Base-by-base conservation (phyloP, 1,140 invertebrate species). In the Catajapyx aquilonaris region DNA sequence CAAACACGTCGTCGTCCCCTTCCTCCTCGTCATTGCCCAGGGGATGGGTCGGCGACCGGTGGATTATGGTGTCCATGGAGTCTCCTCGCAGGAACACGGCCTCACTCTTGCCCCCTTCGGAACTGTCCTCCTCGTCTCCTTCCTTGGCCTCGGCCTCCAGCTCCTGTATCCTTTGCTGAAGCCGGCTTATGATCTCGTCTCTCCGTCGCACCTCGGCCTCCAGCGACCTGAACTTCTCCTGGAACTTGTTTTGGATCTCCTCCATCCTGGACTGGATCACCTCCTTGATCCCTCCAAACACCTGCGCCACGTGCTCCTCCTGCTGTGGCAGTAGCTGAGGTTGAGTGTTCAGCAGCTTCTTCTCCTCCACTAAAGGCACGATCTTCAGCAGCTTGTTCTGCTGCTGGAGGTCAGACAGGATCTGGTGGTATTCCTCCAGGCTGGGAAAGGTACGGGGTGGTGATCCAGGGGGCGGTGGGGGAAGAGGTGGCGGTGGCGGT, bases 251-350 rank as follows among this genome's bases (percentile, higher is more conserved):
- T 40, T 68, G 64, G 7, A 69, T 55, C 16, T 57, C 55, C 28
- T 65, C 65, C 65, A 76, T 56, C 52, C 75, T 71, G 11, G 64
- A 61, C 51, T 76, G 73, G 50, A 83, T 75, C 17, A 81, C 69
- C 48, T 77, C 66, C 49, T 75, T 73, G 33, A 83, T 79, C 30
- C 73, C 76, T 41, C 66, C 52, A 20, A 83, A 57, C 23, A 83
- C 66, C 46, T 77, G 74, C 20, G 70, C 68, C 48, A 80, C 71
- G 59, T 73, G 79, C 52, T 80, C 75, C 46, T 80, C 74, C 45
- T 79, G 69, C 36, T 33, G 41, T 39, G 52, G 43, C 46, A 50
- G 46, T 42, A 53, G 49, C 45, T 52, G 40, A 42, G 52, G 40
- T 41, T 34, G 44, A 41, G 48, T 15, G 7, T 16, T n/a, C n/a